Base-by-base conservation (phyloP, 2,797 vertebrate species). In the Argentina silus region DNA sequence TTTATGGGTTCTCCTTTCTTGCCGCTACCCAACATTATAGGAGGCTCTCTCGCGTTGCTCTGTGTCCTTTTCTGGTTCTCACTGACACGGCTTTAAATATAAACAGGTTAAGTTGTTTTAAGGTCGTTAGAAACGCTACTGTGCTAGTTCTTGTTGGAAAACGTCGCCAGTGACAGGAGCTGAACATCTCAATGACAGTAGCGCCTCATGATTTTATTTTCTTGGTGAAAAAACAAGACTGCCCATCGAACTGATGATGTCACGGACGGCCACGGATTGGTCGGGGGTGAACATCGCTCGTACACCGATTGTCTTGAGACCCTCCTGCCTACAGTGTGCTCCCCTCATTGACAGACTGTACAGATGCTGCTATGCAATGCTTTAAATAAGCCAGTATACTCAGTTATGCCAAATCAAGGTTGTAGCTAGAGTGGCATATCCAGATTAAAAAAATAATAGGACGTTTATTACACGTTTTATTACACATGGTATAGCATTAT, bases 21-120 rank as follows among this genome's bases (percentile, higher is more conserved):
- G 51, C 51, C 85, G 72, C 67, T 85, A 48, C 89, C 85, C 81
- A 91, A 62, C 93, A 94, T 93, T n/a, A 42, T 85, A 72, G 6
- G 7, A 3, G 21, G 62, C 45, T 10, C 64, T 63, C 14, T 10
- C 50, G 48, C 48, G n/a, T n/a, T 6, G 12, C 14, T 14, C 50
- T 15, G 12, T 17, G 14, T 15, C 50, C n/a, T 15, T 51, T 15
- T 51, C 55, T 60, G 57, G 57, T 4, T 60, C 10, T 23, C 9
- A 3, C 2, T 10, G 7, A 47, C 1, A 8, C 12, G 11, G 17
- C 55, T 23, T 19, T 51, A 51, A 51, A n/a, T n/a, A n/a, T n/a
- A n/a, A n/a, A n/a, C n/a, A 36, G 27, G 27, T 36, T 36, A 36
- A 36, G 27, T 36, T 36, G 27, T 36, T 36, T 36, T 36, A 36